Conservation (phyloP, 2,113 vertebrate species). For the Montifringilla adamsi region DNA sequence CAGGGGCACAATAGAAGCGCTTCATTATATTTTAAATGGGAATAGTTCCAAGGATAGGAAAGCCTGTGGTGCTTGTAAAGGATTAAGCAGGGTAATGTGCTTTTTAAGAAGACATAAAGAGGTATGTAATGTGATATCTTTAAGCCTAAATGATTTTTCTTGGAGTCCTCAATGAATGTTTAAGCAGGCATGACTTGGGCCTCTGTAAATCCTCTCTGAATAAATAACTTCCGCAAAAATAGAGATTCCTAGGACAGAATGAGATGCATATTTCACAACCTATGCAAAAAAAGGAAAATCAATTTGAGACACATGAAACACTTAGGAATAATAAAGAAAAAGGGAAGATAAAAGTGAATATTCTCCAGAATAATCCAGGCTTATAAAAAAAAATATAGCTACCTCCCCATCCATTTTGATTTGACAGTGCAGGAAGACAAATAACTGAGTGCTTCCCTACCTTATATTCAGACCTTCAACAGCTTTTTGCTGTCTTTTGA, state of each 20-base stretch:
- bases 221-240: slow-evolving; percentile 6
- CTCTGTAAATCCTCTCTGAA: slow-evolving; percentile 38
- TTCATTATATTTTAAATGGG: slow-evolving; percentile 57
- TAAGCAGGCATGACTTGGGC: slow-evolving; percentile 51
- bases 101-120: slow-evolving; percentile 65
- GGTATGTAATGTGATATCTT: slow-evolving; percentile 63
- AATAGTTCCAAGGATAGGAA: slow-evolving; percentile 49
- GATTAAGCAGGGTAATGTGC: slow-evolving; percentile 64
- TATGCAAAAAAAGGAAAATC: slow-evolving; percentile 21
- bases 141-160: slow-evolving; percentile 63
- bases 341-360: not conserved
- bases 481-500: not conserved
- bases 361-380: not conserved
- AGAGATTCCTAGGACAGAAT: slow-evolving; percentile 11
- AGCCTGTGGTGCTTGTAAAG: slow-evolving; percentile 62
- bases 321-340: not conserved
- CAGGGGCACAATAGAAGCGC: slow-evolving; percentile 25
- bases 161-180: slow-evolving; percentile 59
- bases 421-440: not conserved
- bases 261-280: slow-evolving; percentile 27
- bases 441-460: not conserved
- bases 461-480: not conserved
- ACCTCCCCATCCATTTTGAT: not conserved
- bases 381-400: not conserved
- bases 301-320: not conserved